Percentiles rank a stretch among this genome's conserved stretches.
Conservation (phyloP, 2,888 invertebrate species). For the Diarsia rubi region DNA sequence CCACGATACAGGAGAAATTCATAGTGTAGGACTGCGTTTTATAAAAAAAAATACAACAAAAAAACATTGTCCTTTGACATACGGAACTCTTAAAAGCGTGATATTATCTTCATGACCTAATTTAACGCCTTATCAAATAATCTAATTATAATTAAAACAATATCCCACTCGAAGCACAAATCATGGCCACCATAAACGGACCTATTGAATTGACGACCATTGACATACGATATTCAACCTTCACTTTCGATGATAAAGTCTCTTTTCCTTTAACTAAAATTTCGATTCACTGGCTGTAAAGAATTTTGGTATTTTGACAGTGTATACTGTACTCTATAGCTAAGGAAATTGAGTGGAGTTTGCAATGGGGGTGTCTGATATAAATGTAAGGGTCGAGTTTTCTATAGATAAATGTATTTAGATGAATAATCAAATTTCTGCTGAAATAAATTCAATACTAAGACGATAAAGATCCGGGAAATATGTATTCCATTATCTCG, state of each 20-base stretch:
- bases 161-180: constrained; percentile 17
- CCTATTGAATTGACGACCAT: constrained; percentile 49
- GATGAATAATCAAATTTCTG: constrained; percentile 50
- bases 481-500: constrained; percentile 29
- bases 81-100: background rate
- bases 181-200: constrained; percentile 36
- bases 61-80: too few species aligned
- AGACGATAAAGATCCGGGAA: constrained; percentile 11
- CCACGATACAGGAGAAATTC: too few species aligned
- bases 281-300: constrained; percentile 21
- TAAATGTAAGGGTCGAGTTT: constrained; percentile 56
- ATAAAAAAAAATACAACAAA: too few species aligned
- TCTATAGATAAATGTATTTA: constrained; percentile 52
- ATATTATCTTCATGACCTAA: background rate
- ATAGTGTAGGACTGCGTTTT: too few species aligned
- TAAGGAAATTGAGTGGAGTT: background rate
- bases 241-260: background rate
- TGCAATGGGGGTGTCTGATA: background rate
- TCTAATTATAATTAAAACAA: constrained; percentile 20
- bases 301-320: constrained; percentile 30
- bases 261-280: constrained; percentile 5
- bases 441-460: constrained; percentile 62
- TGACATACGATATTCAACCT: constrained; percentile 45
- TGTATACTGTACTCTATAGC: constrained; percentile 20
- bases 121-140: constrained; percentile 22